phyloP scores from a whole-genome alignment of 2,113 vertebrate genomes.

The Syngnathus typhle region DNA sequence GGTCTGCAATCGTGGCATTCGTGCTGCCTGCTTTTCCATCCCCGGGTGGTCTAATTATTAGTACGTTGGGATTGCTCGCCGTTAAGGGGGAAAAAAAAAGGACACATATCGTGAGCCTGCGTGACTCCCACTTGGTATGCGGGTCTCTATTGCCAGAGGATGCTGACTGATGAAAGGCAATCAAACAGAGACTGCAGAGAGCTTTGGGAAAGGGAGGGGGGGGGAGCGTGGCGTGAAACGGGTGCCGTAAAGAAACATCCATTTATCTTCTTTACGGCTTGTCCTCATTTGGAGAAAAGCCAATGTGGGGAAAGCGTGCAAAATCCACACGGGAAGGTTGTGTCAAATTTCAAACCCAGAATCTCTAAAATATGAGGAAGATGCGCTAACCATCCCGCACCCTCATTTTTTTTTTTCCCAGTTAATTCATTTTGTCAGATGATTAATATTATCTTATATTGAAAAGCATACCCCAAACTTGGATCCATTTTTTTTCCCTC shows the following conservation, averaged over 20 bases:
- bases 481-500: too few species aligned
- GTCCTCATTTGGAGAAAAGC: not conserved
- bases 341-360: not conserved
- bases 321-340: not conserved
- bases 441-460: not conserved
- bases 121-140: constrained; percentile 9
- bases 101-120: constrained; percentile 2
- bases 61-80: not conserved
- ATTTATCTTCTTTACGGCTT: constrained; percentile 1
- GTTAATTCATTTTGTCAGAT: not conserved
- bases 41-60: not conserved
- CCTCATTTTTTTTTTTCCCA: too few species aligned
- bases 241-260: constrained; percentile 50
- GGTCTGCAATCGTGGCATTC: constrained; percentile 25
- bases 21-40: constrained; percentile 25
- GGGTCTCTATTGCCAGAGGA: constrained; percentile 40
- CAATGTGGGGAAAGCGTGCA: not conserved
- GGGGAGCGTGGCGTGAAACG: constrained; percentile 44
- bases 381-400: too few species aligned
- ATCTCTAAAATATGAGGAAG: not conserved
- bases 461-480: not conserved
- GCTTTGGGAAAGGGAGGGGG: constrained; percentile 28
- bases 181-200: constrained; percentile 30
- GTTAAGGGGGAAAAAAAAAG: not conserved
- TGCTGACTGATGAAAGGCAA: constrained; percentile 46